phyloP scores from a whole-genome alignment of 2,888 invertebrate genomes.

The Spialia ferax region DNA sequence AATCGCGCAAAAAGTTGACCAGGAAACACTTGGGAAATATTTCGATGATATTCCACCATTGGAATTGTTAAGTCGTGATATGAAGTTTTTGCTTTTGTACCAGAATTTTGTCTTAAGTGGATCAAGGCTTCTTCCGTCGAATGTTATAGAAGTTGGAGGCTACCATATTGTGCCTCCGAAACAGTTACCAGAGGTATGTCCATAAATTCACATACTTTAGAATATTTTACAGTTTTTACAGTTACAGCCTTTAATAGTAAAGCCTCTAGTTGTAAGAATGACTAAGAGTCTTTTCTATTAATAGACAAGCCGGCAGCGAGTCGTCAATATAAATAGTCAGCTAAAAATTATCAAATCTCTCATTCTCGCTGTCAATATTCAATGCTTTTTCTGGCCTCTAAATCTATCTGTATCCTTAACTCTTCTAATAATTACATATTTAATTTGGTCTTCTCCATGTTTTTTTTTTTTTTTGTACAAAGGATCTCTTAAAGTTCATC shows the following conservation, averaged over 20 bases:
- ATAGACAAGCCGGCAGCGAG: too few species aligned
- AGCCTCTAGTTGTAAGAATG: too few species aligned
- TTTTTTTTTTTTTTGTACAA: background rate
- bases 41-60: conserved; percentile 83
- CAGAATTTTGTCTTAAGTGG: conserved; percentile 87
- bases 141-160: conserved; percentile 88
- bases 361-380: too few species aligned
- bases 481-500: conserved; percentile 65
- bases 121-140: conserved; percentile 83
- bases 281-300: too few species aligned
- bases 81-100: conserved; percentile 86
- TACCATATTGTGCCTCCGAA: conserved; percentile 79
- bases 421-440: too few species aligned
- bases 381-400: too few species aligned
- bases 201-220: background rate
- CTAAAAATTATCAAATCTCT: too few species aligned
- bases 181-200: conserved; percentile 71
- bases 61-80: conserved; percentile 79
- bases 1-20: conserved; percentile 60
- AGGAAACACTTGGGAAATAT: conserved; percentile 62
- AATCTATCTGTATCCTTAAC: too few species aligned
- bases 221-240: background rate
- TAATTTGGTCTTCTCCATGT: too few species aligned
- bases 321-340: too few species aligned
- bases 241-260: too few species aligned